Evolutionary conservation across 2,888 invertebrate species (phyloP), one percentile per base, ranked within the genome.

Genomic region (Drosophila seclusa): DNA sequence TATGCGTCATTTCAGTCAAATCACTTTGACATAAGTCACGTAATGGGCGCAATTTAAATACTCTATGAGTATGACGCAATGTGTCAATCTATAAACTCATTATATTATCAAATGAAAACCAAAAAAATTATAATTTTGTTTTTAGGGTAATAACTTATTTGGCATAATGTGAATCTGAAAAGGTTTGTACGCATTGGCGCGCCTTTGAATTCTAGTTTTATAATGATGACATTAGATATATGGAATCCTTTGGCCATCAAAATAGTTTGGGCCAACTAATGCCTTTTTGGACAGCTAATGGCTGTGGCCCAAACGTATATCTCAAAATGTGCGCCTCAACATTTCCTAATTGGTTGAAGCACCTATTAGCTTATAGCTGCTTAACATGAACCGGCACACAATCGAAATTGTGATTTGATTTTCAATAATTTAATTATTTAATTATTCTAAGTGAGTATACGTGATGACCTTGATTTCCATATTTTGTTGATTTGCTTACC

Each of bases 311-410:
- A 29, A 67, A 71, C 66, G 36, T 50, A 67, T 64, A 75, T 58
- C 53, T 60, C 49, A 29, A 68, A 59, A 60, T 55, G 52, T 66
- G 34, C 24, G 52, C 36, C 59, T 13, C 61, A 52, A 68, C 34
- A 73, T 73, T 68, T 65, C 36, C 57, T 59, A 78, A 76, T 78
- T 76, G 62, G 68, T 53, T 70, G 42, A 66, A 50, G 32, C 52
- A 48, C 24, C 57, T 42, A 31, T 38, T 52, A n/a, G 62, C 68
- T 78, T 71, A 78, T 80, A 48, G 64, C 71, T 67, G 71, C 42
- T 59, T 64, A 71, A 59, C 77, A 78, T 78, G 77, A 60, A 68
- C n/a, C 45, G 31, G 31, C 27, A 58, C 40, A n/a, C 27, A 34
- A 16, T 55, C 53, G 13, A 49, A 21, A 27, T 1, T 16, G 6